Evolutionary conservation across 2,113 vertebrate species (phyloP), one percentile per base, ranked within the genome.

Genomic region (Dromas ardeola): DNA sequence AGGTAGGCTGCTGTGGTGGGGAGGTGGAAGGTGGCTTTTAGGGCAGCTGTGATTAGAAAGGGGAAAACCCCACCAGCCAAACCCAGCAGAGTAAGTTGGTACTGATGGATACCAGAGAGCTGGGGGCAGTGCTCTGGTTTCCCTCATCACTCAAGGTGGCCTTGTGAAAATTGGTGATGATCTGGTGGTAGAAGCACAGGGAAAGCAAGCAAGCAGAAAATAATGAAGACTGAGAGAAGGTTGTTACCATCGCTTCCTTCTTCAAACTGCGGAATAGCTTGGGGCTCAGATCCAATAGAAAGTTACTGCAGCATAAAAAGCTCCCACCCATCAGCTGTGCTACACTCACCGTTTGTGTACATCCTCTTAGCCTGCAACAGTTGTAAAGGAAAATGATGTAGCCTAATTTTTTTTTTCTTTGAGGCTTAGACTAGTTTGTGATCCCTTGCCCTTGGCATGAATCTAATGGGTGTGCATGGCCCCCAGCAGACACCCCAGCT

Each of bases 211-310:
- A 86, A 88, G 71, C 49, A 95, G 66, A 92, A 95, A 79, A 72
- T 82, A 70, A 27, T 15, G 79, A 90, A 82, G 66, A 91, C 59
- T 1, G 6, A 66, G 87, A 86, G 49, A n/a, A 90, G 53, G 79
- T 55, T 93, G 50, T 73, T 90, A 38, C 32, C 53, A 76, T 50
- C 30, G n/a, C 81, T 94, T 96, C 77, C 87, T 95, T 72, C 90
- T 81, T 82, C 55, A 61, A 43, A n/a, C 62, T 92, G 92, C 88
- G 86, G 81, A 65, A 27, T 26, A 53, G 53, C 30, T 92, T n/a
- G 76, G 62, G 86, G 76, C 63, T 88, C 19, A 6, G 67, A 45
- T 83, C 81, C 53, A 42, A 4, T 26, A 59, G 78, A 56, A 93
- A 92, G 52, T 80, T 82, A 86, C 43, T 65, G 72, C 92, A 58